A percentile compares a stretch with the other conserved stretches of the same genome.
These are phyloP conservation scores for Spea hammondii DNA, from an alignment of 2,797 vertebrate genomes.

Conservation along the genomic window DNA sequence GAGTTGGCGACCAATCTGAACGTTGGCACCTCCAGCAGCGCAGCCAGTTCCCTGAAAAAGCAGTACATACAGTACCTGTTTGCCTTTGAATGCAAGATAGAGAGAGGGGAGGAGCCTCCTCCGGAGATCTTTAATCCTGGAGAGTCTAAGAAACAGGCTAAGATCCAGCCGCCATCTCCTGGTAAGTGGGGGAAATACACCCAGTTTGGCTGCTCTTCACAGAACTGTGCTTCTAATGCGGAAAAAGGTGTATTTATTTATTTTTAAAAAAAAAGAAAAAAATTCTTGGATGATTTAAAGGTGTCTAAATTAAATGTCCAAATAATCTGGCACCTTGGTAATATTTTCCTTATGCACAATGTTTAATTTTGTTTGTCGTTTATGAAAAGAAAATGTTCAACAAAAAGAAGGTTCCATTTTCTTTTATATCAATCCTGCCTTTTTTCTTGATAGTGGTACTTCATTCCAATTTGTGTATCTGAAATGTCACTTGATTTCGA, in stretches of 20 bases:
- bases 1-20: slow-evolving; percentile 84
- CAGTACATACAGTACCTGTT: slow-evolving; percentile 97
- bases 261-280: too few species aligned
- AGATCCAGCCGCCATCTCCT: slow-evolving; percentile 94
- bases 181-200: slow-evolving; percentile 73
- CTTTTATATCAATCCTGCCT: too few species aligned
- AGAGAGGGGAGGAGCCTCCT: slow-evolving; percentile 90
- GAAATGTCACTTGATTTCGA: too few species aligned
- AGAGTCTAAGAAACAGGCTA: slow-evolving; percentile 90
- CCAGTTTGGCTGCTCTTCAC: not conserved
- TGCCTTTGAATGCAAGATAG: slow-evolving; percentile 93
- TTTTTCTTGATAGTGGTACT: too few species aligned
- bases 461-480: too few species aligned
- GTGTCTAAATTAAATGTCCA: too few species aligned
- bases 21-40: slow-evolving; percentile 90
- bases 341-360: too few species aligned
- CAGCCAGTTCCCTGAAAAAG: slow-evolving; percentile 92
- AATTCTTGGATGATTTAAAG: too few species aligned
- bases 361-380: too few species aligned
- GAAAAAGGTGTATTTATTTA: not conserved
- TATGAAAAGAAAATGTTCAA: too few species aligned
- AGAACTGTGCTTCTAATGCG: not conserved
- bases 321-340: too few species aligned
- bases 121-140: slow-evolving; percentile 83
- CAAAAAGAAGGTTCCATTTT: too few species aligned